These are phyloP conservation scores for Cotesia congregata DNA, from an alignment of 2,888 invertebrate genomes.

Conservation along the genomic window DNA sequence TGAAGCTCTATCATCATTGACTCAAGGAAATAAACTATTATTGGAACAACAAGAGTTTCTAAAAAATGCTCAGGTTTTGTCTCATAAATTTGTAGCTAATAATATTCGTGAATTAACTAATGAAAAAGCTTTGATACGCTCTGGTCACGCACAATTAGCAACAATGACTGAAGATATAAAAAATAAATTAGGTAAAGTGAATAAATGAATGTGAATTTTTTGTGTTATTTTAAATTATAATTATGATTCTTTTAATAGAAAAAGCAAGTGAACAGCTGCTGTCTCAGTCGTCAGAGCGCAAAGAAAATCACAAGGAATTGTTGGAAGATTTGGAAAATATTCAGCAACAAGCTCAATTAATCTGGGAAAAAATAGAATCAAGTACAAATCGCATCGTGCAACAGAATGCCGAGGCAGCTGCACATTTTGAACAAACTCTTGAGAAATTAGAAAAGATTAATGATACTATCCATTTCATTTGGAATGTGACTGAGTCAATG, in stretches of 20 bases:
- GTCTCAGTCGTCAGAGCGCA: conserved; percentile 71
- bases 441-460: conserved; percentile 73
- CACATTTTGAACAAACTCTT: conserved; percentile 72
- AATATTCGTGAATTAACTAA: conserved; percentile 74
- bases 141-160: conserved; percentile 74
- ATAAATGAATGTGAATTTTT: neutral
- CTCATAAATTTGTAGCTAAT: conserved; percentile 72
- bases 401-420: conserved; percentile 71
- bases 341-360: conserved; percentile 72
- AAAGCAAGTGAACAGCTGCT: conserved; percentile 71
- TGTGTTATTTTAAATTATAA: conserved; percentile 11
- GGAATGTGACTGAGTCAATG: conserved; percentile 62
- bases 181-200: conserved; percentile 71
- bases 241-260: conserved; percentile 61
- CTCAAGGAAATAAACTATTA: conserved; percentile 71
- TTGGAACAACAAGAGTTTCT: conserved; percentile 72
- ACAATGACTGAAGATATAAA: conserved; percentile 73
- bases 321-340: conserved; percentile 73
- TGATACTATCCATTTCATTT: conserved; percentile 70
- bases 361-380: conserved; percentile 73
- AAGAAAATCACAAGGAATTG: conserved; percentile 73
- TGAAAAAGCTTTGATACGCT: conserved; percentile 75
- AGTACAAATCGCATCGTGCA: conserved; percentile 68
- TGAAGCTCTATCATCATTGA: conserved; percentile 69
- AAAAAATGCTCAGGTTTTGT: conserved; percentile 70